Evolutionary conservation across 2,888 invertebrate species (phyloP), one percentile per base, ranked within the genome.

Genomic region (Pseudanteris insignis): DNA sequence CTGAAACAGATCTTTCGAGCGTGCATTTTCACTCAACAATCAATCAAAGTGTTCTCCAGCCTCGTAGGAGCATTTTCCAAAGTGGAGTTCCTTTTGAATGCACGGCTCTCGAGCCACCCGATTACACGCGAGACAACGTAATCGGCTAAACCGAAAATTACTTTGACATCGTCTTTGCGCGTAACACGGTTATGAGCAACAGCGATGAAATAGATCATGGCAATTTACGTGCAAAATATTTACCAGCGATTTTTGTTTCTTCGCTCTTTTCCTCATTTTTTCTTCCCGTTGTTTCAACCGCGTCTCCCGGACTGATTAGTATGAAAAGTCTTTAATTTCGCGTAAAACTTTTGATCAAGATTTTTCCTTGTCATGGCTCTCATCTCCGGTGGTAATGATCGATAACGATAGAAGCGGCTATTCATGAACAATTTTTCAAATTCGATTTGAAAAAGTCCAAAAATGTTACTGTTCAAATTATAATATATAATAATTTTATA

Each of bases 121-220:
- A 59, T 65, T 61, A 55, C 53, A 48, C 51, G 41, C 61, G 38
- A 47, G 33, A 62, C 63, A 66, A 61, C 58, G 62, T 66, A 62
- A 65, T 63, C 40, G 57, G 51, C 64, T 72, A 66, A 69, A 70
- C 63, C 54, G 15, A 28, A 48, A 50, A 63, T 63, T 63, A 67
- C 66, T 68, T 69, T 61, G 61, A 67, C 59, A 66, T 61, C 65
- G 61, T 54, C 62, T n/a, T n/a, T n/a, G 36, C 33, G 33, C 46
- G 24, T 41, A 53, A 34, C 29, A 26, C 28, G 33, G 41, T 51
- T 48, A 61, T 55, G 51, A 60, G 59, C 62, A 65, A 43, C 40
- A 43, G 21, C 44, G 53, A 30, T 30, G 21, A 47, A 21, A 26
- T 26, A 10, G 18, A 41, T 44, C 9, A 18, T 8, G n/a, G 32